Evolutionary conservation across 2,888 invertebrate species (phyloP).

Genomic region (Conops quadrifasciatus): DNA sequence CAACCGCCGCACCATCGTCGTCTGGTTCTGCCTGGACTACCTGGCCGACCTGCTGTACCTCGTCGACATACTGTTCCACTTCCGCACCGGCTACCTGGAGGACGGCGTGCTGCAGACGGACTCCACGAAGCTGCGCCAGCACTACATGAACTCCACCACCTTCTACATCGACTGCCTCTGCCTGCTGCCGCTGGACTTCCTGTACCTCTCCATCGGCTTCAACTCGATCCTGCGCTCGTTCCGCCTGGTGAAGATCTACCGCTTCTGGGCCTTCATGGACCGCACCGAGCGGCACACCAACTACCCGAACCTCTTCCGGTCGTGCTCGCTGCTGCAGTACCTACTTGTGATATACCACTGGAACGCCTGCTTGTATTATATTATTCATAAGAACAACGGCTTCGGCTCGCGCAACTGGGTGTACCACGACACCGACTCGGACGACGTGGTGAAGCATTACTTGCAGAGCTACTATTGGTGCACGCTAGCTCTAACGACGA

Average conservation of each 20-base stretch:
- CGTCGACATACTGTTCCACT: constrained; percentile 96
- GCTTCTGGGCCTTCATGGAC: constrained; percentile 99
- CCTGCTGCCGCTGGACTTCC: constrained; percentile 95
- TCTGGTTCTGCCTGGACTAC: constrained; percentile 98
- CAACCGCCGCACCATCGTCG: constrained; percentile 87
- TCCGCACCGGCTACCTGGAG: constrained; percentile 96
- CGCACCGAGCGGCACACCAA: constrained; percentile 98
- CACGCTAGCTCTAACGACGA: constrained; percentile 93
- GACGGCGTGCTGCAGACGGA: constrained; percentile 98
- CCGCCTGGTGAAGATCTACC: constrained; percentile 95
- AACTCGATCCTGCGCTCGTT: constrained; percentile 96
- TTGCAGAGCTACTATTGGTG: constrained; percentile 99
- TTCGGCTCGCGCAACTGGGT: constrained; percentile 95
- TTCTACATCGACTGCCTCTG: constrained; percentile 99
- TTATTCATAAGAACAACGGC: constrained; percentile 94
- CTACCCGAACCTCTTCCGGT: constrained; percentile 96
- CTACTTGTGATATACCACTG: constrained; percentile 98
- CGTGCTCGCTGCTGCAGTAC: constrained; percentile 93
- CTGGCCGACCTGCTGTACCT: constrained; percentile 95
- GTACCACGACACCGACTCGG: constrained; percentile 84
- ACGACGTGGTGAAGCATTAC: constrained; percentile 93
- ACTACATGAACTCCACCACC: constrained; percentile 96
- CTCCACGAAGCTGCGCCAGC: constrained; percentile 88
- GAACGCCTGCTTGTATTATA: constrained; percentile 98
- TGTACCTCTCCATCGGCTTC: constrained; percentile 96